Evolutionary conservation across 2,113 vertebrate species (phyloP), one percentile per base, ranked within the genome.

Genomic region (Anser cygnoides): DNA sequence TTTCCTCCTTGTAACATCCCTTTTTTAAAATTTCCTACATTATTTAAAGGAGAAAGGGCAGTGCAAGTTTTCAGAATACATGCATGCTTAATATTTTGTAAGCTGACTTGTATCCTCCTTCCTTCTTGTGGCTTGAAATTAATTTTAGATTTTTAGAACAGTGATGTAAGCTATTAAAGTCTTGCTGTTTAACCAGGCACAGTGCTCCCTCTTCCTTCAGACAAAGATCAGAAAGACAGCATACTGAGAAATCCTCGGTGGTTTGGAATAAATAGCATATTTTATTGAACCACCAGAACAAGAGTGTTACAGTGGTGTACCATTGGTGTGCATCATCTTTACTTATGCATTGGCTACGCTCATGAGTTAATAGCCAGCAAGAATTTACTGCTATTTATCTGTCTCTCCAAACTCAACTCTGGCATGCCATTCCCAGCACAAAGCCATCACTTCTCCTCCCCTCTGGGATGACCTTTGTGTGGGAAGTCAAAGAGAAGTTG

Each of bases 141-240:
- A 91, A 85, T 93, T 93, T 95, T 46, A 92, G 26, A 77, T 82
- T 89, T 93, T 67, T 50, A 57, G 29, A 80, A 44, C 49, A 67
- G 43, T 46, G 39, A 75, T 82, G 29, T 11, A 57, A 55, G 61
- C 58, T 61, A 50, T 87, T 71, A 84, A 91, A 87, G 20, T 61
- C 79, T 78, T 94, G 73, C 77, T 87, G 57, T 82, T 81, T 94
- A 68, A 74, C 63, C 46, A 84, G 62, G 22, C 52, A 57, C 9
- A 6, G 14, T 44, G 28, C 39, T 85, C 71, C 52, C 13, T 86
- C 65, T 84, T 87, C 59, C 55, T 80, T 86, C 63, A 95, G 59
- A 80, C 49, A 93, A 80, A 77, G 79, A 88, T 88, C 59, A 62
- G 57, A 86, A 83, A 50, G 67, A 79, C 5, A 85, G 54, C 63